Conservation (phyloP, 1,140 invertebrate genomes). For the Meloidogyne exigua region DNA sequence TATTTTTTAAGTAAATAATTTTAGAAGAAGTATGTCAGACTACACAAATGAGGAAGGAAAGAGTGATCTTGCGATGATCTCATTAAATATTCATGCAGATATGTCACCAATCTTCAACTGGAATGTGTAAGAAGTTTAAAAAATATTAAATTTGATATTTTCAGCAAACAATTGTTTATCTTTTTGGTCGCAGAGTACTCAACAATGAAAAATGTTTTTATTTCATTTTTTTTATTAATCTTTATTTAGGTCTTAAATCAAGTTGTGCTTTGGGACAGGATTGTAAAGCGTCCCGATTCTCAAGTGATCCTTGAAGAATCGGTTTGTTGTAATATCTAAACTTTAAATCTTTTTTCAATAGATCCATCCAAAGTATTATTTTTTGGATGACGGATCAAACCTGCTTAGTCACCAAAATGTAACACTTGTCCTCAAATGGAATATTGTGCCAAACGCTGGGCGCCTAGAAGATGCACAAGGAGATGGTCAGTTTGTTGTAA, state of each 20-base stretch:
- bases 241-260: constrained; percentile 64
- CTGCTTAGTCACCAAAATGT: constrained; percentile 66
- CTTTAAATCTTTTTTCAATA: neutral
- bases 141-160: constrained; percentile 1
- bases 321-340: constrained; percentile 71
- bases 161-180: constrained; percentile 84
- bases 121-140: constrained; percentile 75
- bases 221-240: neutral
- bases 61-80: constrained; percentile 90
- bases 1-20: constrained; percentile 2
- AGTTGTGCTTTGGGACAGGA: constrained; percentile 98
- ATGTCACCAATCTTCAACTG: constrained; percentile 90
- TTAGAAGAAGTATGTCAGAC: constrained; percentile 72
- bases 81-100: constrained; percentile 85
- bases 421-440: constrained; percentile 71
- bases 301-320: constrained; percentile 85
- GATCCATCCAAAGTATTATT: constrained; percentile 86
- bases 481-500: constrained; percentile 39
- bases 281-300: constrained; percentile 88
- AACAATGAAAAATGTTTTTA: constrained; percentile 78
- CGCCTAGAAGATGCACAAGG: constrained; percentile 49
- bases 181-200: constrained; percentile 94
- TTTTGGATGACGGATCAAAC: constrained; percentile 98
- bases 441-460: constrained; percentile 97
- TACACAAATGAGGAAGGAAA: constrained; percentile 87